Percentiles rank a stretch among this genome's conserved stretches.
These are phyloP conservation scores for Labeo catla DNA, from an alignment of 2,113 vertebrate species.

Conservation along the genomic window DNA sequence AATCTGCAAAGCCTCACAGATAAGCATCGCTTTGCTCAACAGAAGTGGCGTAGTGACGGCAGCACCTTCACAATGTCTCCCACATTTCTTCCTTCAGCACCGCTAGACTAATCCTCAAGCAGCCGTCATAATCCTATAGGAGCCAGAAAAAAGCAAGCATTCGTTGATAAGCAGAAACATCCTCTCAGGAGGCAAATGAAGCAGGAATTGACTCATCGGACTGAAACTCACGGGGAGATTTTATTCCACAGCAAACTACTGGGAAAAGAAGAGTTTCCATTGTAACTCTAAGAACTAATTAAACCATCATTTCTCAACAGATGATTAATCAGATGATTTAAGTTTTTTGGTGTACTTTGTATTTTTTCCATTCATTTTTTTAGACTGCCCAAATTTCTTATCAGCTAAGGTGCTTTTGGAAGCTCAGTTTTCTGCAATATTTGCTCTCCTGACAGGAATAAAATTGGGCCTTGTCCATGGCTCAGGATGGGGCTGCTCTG, in stretches of 20 bases:
- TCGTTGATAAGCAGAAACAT: slow-evolving; percentile 24
- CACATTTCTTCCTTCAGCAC: slow-evolving; percentile 10
- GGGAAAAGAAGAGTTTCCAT: not conserved
- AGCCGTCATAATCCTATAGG: slow-evolving; percentile 15
- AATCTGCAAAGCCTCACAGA: slow-evolving; percentile 12
- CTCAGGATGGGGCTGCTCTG: not conserved
- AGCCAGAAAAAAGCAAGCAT: slow-evolving; percentile 16
- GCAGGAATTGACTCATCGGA: slow-evolving; percentile 13
- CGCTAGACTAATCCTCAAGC: slow-evolving; percentile 16
- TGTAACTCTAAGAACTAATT: not conserved
- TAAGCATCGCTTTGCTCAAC: slow-evolving; percentile 10
- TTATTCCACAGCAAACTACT: slow-evolving; percentile 4
- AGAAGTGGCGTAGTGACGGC: not conserved
- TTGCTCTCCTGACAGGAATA: not conserved
- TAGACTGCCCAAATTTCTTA: slow-evolving; percentile 3
- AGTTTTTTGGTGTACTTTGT: not conserved
- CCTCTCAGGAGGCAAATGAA: not conserved
- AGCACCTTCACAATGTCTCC: slow-evolving; percentile 24
- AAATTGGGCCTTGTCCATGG: not conserved
- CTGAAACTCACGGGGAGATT: slow-evolving; percentile 29
- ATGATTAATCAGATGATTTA: not conserved
- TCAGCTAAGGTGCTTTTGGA: not conserved
- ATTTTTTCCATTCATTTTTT: not conserved
- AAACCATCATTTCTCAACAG: not conserved
- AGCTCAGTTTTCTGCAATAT: not conserved